Evolutionary conservation across 2,888 invertebrate genomes (phyloP), one percentile per base, ranked within the genome.

Genomic region (Ischnura elegans): DNA sequence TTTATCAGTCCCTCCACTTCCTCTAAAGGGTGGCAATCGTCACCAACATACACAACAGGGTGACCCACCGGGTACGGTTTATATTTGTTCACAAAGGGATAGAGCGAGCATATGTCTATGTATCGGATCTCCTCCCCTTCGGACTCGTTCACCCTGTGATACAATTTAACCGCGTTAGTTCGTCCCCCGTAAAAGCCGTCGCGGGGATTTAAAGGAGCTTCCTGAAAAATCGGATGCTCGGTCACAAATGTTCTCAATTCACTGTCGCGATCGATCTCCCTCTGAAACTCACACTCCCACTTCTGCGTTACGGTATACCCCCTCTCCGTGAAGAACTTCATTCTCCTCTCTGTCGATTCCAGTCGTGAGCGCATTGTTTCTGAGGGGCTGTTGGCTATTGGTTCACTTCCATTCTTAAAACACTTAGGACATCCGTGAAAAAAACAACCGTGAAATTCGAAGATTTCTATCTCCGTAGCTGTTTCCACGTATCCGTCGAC

Each of bases 111-210:
- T n/a, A 45, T 87, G n/a, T 87, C 87, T 13, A 87, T 43, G 25
- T 87, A 87, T 13, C 87, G 13, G 4, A 87, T 87, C 45, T 45
- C 45, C 45, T 45, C 25, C 86, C 86, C 43, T 36, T n/a, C n/a
- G 87, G 36, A 90, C 3, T 43, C 93, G 6, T 94, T 45, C 0
- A 94, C 94, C 86, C 95, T 94, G 85, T 95, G 93, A 84, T 94
- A 95, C 13, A 95, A 47, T 46, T 94, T 94, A 87, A 94, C 94
- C 36, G 94, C 94, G 93, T 95, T 94, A n/a, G 94, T 95, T 94
- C 94, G 93, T 93, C 94, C 94, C 5, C 94, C 94, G 94, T 94
- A 95, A 93, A 94, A 94, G 84, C 94, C 94, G 93, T 95, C 94
- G 93, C 94, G 93, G 93, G 94, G 94, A 55, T 94, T 94, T 61